These are phyloP conservation scores for Rissa tridactyla DNA, from an alignment of 2,113 vertebrate genomes.

Conservation along the genomic window DNA sequence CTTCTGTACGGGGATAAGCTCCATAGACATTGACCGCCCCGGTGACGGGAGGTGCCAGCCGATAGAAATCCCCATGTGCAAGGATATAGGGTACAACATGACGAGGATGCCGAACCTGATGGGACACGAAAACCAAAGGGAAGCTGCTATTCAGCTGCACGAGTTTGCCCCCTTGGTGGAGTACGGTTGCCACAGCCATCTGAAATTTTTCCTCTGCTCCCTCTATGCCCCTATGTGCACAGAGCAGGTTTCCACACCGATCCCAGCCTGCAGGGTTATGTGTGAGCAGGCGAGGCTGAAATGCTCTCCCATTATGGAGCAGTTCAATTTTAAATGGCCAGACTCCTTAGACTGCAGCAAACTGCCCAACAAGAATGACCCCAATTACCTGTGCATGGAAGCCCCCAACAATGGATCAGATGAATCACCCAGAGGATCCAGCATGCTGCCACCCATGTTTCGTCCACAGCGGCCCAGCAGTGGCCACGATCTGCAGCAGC, in stretches of 20 bases:
- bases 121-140: conserved; percentile 90
- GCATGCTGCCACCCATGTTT: conserved; percentile 87
- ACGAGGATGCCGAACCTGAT: conserved; percentile 97
- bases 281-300: conserved; percentile 93
- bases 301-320: conserved; percentile 93
- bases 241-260: conserved; percentile 95
- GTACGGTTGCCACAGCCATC: conserved; percentile 93
- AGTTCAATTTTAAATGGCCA: conserved; percentile 95
- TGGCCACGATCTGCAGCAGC: conserved; percentile 76
- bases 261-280: conserved; percentile 95
- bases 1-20: conserved; percentile 83
- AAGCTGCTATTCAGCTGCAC: conserved; percentile 90
- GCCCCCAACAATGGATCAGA: conserved; percentile 93
- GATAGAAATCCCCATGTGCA: conserved; percentile 93
- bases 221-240: conserved; percentile 98
- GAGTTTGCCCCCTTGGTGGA: conserved; percentile 96
- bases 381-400: conserved; percentile 97
- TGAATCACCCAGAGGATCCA: conserved; percentile 83
- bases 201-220: conserved; percentile 96
- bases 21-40: conserved; percentile 87
- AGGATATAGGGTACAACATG: conserved; percentile 97
- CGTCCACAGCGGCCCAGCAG: conserved; percentile 82
- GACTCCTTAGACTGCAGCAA: conserved; percentile 92
- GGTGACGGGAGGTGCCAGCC: conserved; percentile 91
- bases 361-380: conserved; percentile 95